Evolutionary conservation across 2,797 vertebrate genomes (phyloP), one percentile per base, ranked within the genome.

Genomic region (Pangasius krempfi): DNA sequence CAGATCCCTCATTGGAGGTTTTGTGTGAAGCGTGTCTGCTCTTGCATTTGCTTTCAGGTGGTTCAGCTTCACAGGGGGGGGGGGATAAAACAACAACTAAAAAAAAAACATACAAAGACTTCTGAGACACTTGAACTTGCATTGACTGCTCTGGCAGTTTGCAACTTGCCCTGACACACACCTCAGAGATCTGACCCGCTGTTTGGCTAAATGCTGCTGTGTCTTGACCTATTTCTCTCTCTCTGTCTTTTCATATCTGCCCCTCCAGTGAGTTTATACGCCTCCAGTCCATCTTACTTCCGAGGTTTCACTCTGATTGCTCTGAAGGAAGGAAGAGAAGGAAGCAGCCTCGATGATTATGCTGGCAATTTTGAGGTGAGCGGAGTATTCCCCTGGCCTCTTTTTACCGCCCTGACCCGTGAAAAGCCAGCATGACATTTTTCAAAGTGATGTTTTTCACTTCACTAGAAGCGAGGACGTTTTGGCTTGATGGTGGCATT

Each of bases 291-390:
- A 0, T 95, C 97, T 70, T 99, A 98, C 93, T 99, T 99, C 92
- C 93, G 98, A 94, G 98, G 98, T 30, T 99, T 99, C 95, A 99
- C 97, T 0, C 92, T 99, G 92, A 98, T 99, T 5, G 97, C 98
- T 12, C 95, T 99, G 90, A 98, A 97, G 93, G 98, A 99, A 90
- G 98, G 98, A 70, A 96, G 97, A 92, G 97, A 98, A 90, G 98
- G 98, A 20, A 97, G 97, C 88, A 94, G 96, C 25, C 97, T 97
- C 37, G 97, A 97, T 0, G 97, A 99, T 93, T 98, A 98, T 9
- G 96, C 96, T 0, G 98, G 98, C 54, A 96, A 95, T 80, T 99
- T 99, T 93, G 97, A 99, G 98, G 98, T 99, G 95, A 96, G 96
- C 25, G 60, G 68, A 89, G 88, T 89, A 82, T 76, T 87, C 76